phyloP scores from a whole-genome alignment of 2,797 vertebrate genomes.

The Schizopygopsis pylzovi region DNA sequence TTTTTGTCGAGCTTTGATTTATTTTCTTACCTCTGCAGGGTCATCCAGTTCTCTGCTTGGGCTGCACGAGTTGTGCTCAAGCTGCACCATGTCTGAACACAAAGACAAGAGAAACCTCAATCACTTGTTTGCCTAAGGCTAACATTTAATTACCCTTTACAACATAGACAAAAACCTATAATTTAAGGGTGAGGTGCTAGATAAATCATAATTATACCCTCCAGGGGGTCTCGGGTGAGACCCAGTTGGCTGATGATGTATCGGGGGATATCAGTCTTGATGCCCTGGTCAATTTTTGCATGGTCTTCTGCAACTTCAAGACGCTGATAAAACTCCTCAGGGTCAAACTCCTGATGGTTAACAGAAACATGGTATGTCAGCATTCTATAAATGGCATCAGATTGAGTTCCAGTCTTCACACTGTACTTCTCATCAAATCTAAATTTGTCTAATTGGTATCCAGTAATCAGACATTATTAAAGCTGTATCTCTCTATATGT shows the following conservation, averaged over 20 bases:
- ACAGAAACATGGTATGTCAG: background rate
- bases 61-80: conserved; percentile 83
- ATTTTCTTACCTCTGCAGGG: conserved; percentile 76
- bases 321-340: conserved; percentile 96
- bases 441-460: too few relatives aligned
- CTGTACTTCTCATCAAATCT: too few relatives aligned
- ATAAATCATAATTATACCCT: conserved; percentile 76
- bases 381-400: background rate
- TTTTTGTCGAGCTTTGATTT: conserved; percentile 14
- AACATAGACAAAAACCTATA: background rate
- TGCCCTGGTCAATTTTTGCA: conserved; percentile 90
- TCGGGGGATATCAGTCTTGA: conserved; percentile 93
- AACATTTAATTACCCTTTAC: background rate
- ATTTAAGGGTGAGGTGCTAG: background rate
- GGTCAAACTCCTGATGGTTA: conserved; percentile 91
- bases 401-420: background rate
- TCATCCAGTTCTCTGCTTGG: conserved; percentile 79
- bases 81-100: conserved; percentile 86
- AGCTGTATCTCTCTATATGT: background rate
- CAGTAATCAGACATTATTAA: background rate
- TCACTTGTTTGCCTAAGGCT: background rate
- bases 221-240: conserved; percentile 87
- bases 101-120: conserved; percentile 39
- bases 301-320: conserved; percentile 97
- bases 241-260: conserved; percentile 97